Conservation (phyloP, 2,113 vertebrate species). For the Lucifuga dentata region DNA sequence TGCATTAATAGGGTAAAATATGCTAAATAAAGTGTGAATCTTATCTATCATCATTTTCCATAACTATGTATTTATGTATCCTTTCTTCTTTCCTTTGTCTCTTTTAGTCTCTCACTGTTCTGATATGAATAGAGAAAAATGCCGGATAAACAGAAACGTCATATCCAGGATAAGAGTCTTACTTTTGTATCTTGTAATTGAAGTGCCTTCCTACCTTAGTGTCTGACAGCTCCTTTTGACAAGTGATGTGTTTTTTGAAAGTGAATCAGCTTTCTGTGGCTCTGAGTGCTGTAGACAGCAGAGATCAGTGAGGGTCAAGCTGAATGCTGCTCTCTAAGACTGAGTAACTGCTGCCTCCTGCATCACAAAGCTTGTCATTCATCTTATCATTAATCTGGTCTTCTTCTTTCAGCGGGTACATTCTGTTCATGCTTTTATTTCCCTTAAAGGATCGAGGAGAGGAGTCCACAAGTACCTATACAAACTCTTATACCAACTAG, state of each 20-base stretch:
- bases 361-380: constrained; percentile 76
- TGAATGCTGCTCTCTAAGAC: constrained; percentile 69
- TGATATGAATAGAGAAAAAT: constrained; percentile 64
- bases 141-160: constrained; percentile 80
- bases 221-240: constrained; percentile 80
- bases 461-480: too few species aligned
- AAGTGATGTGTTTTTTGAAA: constrained; percentile 79
- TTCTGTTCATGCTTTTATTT: constrained; percentile 22
- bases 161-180: constrained; percentile 70
- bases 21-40: too few species aligned
- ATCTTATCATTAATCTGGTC: constrained; percentile 68
- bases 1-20: too few species aligned
- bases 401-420: constrained; percentile 36
- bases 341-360: constrained; percentile 72
- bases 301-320: constrained; percentile 78
- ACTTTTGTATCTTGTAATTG: constrained; percentile 78
- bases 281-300: constrained; percentile 78
- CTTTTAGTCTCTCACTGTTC: constrained; percentile 21
- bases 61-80: too few species aligned
- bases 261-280: constrained; percentile 78
- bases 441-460: neutral
- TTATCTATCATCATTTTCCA: too few species aligned
- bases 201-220: constrained; percentile 79
- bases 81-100: constrained; percentile 10
- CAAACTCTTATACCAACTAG: too few species aligned